Conservation (phyloP, 2,797 vertebrate species). For the Mus caroli region DNA sequence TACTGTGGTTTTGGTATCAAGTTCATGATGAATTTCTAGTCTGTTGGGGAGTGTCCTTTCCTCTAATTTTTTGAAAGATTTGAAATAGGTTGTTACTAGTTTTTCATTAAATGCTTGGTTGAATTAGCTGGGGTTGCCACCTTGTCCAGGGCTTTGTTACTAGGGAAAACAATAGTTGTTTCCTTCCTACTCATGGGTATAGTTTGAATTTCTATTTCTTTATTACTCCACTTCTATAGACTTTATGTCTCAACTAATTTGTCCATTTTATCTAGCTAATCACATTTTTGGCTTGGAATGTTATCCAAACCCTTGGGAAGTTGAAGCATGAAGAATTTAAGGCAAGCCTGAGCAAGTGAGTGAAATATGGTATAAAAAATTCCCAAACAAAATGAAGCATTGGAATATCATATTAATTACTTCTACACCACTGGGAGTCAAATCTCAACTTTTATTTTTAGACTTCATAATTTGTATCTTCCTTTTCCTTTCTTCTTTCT, state of each 20-base stretch:
- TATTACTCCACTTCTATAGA: neutral
- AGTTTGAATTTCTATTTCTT: neutral
- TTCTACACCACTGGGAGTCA: neutral
- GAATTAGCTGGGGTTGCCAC: neutral
- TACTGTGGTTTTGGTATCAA: neutral
- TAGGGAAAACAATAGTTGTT: neutral
- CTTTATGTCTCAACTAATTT: neutral
- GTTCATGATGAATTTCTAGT: neutral
- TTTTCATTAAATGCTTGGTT: neutral
- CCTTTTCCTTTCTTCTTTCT: neutral
- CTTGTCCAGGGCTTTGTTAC: neutral
- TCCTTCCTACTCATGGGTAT: neutral
- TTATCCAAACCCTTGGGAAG: neutral
- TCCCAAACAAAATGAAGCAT: neutral
- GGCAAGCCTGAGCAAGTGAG: neutral
- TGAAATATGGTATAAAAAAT: neutral
- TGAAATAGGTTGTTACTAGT: neutral
- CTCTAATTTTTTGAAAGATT: neutral
- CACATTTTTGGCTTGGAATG: neutral
- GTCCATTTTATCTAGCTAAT: neutral
- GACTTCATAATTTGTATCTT: neutral
- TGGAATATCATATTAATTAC: neutral
- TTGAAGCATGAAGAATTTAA: neutral
- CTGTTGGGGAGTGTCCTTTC: neutral
- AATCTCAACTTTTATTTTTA: neutral